These are phyloP conservation scores for Coenonympha arcania DNA, from an alignment of 2,888 invertebrate species.

Conservation along the genomic window DNA sequence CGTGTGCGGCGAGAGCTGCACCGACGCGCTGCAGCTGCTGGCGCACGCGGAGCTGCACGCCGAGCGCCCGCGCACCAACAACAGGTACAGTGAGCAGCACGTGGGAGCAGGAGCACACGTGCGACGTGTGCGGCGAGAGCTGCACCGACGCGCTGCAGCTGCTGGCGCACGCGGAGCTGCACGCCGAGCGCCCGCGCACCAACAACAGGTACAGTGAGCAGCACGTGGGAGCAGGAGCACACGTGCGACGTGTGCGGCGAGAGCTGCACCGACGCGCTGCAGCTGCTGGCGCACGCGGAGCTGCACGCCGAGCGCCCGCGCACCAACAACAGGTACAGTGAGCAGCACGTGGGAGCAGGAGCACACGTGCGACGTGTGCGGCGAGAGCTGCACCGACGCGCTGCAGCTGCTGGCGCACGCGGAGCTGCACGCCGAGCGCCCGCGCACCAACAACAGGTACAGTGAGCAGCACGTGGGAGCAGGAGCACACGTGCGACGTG, in stretches of 20 bases:
- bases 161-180: slow-evolving; percentile 84
- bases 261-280: slow-evolving; percentile 79
- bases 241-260: slow-evolving; percentile 85
- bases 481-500: slow-evolving; percentile 59
- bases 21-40: slow-evolving; percentile 82
- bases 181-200: slow-evolving; percentile 78
- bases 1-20: slow-evolving; percentile 85
- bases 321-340: slow-evolving; percentile 32
- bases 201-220: slow-evolving; percentile 38
- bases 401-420: slow-evolving; percentile 23
- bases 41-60: slow-evolving; percentile 87
- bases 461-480: slow-evolving; percentile 23
- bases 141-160: slow-evolving; percentile 84
- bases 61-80: slow-evolving; percentile 70
- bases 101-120: too few species aligned
- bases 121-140: slow-evolving; percentile 85
- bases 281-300: neutral
- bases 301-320: slow-evolving; percentile 80
- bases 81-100: slow-evolving; percentile 46
- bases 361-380: slow-evolving; percentile 76
- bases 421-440: slow-evolving; percentile 78
- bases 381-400: slow-evolving; percentile 84
- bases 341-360: slow-evolving; percentile 23
- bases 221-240: slow-evolving; percentile 53
- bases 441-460: slow-evolving; percentile 54